Evolutionary conservation across 2,888 invertebrate species (phyloP).

Genomic region (Encarsia formosa): DNA sequence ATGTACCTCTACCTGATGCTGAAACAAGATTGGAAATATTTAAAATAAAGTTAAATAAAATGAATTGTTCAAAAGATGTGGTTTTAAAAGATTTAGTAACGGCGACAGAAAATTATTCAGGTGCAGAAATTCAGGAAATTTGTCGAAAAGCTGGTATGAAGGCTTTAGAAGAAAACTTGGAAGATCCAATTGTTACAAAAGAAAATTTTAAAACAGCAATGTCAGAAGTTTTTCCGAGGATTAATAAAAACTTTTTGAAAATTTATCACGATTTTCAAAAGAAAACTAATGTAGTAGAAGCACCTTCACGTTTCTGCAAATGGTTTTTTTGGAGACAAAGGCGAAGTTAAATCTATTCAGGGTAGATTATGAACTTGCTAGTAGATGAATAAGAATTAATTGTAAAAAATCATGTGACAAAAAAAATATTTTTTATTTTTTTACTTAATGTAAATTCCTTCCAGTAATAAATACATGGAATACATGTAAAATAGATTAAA

Average conservation of each 20-base stretch:
- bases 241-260: constrained; percentile 64
- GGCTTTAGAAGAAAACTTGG: constrained; percentile 73
- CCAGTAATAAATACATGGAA: too few relatives aligned
- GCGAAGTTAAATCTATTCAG: too few relatives aligned
- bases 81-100: constrained; percentile 63
- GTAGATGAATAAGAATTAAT: too few relatives aligned
- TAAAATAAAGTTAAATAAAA: constrained; percentile 68
- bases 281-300: too few relatives aligned
- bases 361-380: too few relatives aligned
- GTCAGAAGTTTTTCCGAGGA: constrained; percentile 70
- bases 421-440: too few relatives aligned
- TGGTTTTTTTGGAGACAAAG: too few relatives aligned
- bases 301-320: too few relatives aligned
- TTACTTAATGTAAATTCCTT: too few relatives aligned
- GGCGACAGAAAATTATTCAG: constrained; percentile 79
- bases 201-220: constrained; percentile 74
- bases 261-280: constrained; percentile 68
- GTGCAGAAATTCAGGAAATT: constrained; percentile 87
- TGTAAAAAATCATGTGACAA: too few relatives aligned
- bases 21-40: constrained; percentile 80
- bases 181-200: constrained; percentile 60
- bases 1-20: constrained; percentile 86
- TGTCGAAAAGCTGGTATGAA: constrained; percentile 89
- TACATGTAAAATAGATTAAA: too few relatives aligned
- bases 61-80: constrained; percentile 65